Evolutionary conservation across 2,888 invertebrate genomes (phyloP).

Genomic region (Eumerus sabulonum): DNA sequence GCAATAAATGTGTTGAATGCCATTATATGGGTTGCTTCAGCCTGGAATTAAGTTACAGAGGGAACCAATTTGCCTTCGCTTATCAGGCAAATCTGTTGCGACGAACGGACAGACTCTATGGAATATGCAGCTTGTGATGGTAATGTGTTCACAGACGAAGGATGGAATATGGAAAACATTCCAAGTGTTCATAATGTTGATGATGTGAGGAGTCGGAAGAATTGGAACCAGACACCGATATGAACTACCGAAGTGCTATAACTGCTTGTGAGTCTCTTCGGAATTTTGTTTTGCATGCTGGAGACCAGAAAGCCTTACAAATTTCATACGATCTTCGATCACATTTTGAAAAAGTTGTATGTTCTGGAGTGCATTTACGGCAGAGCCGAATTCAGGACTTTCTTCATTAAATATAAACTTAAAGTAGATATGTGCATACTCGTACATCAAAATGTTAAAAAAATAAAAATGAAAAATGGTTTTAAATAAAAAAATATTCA

Average conservation of each 20-base stretch:
- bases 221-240: not conserved
- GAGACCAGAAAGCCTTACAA: not conserved
- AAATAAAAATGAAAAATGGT: not conserved
- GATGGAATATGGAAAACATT: not conserved
- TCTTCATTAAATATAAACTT: not conserved
- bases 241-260: not conserved
- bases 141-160: not conserved
- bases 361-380: not conserved
- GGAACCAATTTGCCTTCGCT: not conserved
- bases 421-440: not conserved
- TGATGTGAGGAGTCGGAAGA: not conserved
- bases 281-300: slow-evolving; percentile 1
- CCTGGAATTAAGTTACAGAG: not conserved
- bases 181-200: not conserved
- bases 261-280: slow-evolving; percentile 6
- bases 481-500: not conserved
- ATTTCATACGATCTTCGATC: slow-evolving; percentile 7
- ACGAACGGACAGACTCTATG: not conserved
- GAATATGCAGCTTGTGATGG: not conserved
- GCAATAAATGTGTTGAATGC: slow-evolving; percentile 7
- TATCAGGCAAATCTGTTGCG: not conserved
- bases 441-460: not conserved
- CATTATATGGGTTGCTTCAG: not conserved
- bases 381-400: not conserved
- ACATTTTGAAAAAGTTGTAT: not conserved